These are phyloP conservation scores for Nerophis ophidion DNA, from an alignment of 2,113 vertebrate genomes.

Conservation along the genomic window DNA sequence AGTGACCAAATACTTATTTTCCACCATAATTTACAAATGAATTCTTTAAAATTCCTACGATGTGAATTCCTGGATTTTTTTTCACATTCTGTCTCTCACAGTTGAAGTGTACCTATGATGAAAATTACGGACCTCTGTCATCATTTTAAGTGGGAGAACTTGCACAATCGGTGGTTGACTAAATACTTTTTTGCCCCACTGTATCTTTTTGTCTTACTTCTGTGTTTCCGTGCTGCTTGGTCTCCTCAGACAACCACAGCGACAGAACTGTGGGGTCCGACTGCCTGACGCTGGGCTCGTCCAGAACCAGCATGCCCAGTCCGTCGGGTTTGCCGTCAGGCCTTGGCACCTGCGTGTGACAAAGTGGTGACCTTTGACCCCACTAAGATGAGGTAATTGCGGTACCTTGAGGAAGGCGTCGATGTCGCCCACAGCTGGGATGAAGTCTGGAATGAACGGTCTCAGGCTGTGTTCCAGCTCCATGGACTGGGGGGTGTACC, in stretches of 20 bases:
- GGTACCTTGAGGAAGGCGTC: conserved; percentile 93
- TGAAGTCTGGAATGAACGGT: conserved; percentile 96
- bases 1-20: too few relatives aligned
- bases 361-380: background rate
- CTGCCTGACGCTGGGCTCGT: conserved; percentile 91
- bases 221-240: conserved; percentile 81
- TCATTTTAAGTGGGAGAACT: too few relatives aligned
- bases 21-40: too few relatives aligned
- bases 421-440: conserved; percentile 94
- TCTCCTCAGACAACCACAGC: conserved; percentile 89
- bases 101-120: too few relatives aligned
- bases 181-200: too few relatives aligned
- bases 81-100: too few relatives aligned
- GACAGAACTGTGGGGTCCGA: conserved; percentile 90
- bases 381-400: background rate
- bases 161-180: too few relatives aligned
- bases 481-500: conserved; percentile 81
- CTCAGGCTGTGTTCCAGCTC: conserved; percentile 89
- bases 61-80: too few relatives aligned
- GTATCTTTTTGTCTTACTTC: conserved; percentile 50
- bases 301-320: conserved; percentile 85
- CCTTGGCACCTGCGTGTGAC: conserved; percentile 77
- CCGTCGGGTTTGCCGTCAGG: conserved; percentile 80
- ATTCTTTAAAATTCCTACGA: too few relatives aligned
- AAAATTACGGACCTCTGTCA: too few relatives aligned